phyloP scores from a whole-genome alignment of 2,113 vertebrate species.

The Bos javanicus region DNA sequence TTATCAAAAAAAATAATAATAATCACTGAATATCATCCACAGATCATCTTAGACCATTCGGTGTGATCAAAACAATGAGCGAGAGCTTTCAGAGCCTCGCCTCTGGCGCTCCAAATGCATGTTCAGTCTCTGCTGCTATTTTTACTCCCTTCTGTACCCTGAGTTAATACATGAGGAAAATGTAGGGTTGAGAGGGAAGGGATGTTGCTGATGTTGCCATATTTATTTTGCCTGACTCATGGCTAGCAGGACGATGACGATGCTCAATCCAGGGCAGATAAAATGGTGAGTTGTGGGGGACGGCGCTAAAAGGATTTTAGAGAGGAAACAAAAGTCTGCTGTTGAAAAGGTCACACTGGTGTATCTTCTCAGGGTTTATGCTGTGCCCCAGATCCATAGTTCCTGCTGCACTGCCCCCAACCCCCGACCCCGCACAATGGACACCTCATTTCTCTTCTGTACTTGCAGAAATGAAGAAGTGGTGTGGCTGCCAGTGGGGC shows the following conservation, averaged over 20 bases:
- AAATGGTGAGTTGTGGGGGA: slow-evolving; percentile 21
- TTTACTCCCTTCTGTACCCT: not conserved
- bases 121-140: not conserved
- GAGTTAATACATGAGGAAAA: slow-evolving; percentile 34
- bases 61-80: slow-evolving; percentile 35
- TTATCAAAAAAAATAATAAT: not conserved
- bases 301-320: slow-evolving; percentile 48
- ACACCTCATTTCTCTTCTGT: not conserved
- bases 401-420: not conserved
- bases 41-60: not conserved
- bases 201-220: not conserved
- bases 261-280: not conserved
- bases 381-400: not conserved
- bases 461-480: too few relatives aligned
- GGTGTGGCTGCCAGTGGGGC: too few relatives aligned
- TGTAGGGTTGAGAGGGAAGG: slow-evolving; percentile 25
- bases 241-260: not conserved
- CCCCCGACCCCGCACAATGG: not conserved
- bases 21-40: not conserved
- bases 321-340: slow-evolving; percentile 46
- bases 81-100: not conserved
- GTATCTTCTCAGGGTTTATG: not conserved
- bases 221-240: slow-evolving; percentile 26
- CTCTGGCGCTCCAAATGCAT: not conserved
- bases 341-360: not conserved